phyloP scores from a whole-genome alignment of 2,113 vertebrate species.

The Hippocampus comes region DNA sequence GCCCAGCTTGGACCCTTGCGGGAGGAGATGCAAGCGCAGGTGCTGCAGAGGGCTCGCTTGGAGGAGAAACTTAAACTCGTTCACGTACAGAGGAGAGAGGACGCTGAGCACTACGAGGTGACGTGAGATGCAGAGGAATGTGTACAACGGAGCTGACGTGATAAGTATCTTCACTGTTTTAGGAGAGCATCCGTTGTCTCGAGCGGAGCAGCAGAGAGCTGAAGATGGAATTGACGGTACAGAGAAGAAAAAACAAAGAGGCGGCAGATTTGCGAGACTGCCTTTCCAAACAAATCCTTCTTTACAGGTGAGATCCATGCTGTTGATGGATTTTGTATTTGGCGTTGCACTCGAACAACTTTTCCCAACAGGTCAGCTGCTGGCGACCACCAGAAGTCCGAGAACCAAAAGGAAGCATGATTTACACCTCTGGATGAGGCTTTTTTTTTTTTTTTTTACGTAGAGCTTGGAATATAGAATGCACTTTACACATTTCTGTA shows the following conservation, averaged over 20 bases:
- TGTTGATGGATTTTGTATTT: background rate
- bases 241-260: slow-evolving; percentile 84
- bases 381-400: slow-evolving; percentile 22
- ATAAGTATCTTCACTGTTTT: slow-evolving; percentile 34
- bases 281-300: slow-evolving; percentile 76
- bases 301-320: slow-evolving; percentile 77
- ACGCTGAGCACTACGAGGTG: slow-evolving; percentile 83
- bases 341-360: background rate
- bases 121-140: background rate
- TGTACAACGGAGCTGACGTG: background rate
- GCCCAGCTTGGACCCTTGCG: slow-evolving; percentile 77
- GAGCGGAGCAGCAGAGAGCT: slow-evolving; percentile 83
- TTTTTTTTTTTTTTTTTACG: background rate
- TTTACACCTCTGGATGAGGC: background rate
- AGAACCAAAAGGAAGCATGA: slow-evolving; percentile 36
- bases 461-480: background rate
- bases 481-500: background rate
- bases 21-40: slow-evolving; percentile 77
- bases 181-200: slow-evolving; percentile 82
- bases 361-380: slow-evolving; percentile 42
- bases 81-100: slow-evolving; percentile 78
- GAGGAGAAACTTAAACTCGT: slow-evolving; percentile 82
- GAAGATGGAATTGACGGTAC: slow-evolving; percentile 80
- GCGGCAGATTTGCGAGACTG: slow-evolving; percentile 79
- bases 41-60: slow-evolving; percentile 78